Evolutionary conservation across 2,888 invertebrate species (phyloP).

Genomic region (Agrochola macilenta): DNA sequence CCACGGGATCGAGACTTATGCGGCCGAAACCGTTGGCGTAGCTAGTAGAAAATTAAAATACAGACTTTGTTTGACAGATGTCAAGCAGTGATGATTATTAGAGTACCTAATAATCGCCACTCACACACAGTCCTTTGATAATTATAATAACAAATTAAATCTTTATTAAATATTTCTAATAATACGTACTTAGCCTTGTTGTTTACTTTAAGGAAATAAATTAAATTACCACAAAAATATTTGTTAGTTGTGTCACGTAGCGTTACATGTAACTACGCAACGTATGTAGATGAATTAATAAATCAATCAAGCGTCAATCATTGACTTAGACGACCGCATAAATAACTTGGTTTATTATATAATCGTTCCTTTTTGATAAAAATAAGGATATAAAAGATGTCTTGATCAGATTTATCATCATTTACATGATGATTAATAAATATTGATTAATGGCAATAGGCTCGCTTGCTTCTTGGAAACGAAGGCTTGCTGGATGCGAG

Average conservation of each 20-base stretch:
- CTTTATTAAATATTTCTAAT: no score
- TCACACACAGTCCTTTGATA: no score
- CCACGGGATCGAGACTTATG: no score
- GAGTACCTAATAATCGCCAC: no score
- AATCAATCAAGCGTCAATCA: conserved; percentile 44
- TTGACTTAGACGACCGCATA: conserved; percentile 10
- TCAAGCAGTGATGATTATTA: no score
- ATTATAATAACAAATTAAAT: no score
- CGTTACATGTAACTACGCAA: conserved; percentile 9
- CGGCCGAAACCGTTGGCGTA: no score
- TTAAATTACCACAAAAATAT: background rate
- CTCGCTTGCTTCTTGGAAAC: background rate
- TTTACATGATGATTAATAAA: background rate
- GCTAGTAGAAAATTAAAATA: no score
- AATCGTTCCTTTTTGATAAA: conserved; percentile 19
- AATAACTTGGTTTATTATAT: conserved; percentile 27
- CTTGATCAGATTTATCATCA: background rate
- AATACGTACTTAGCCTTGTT: background rate
- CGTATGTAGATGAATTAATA: conserved; percentile 28
- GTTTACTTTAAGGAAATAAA: conserved; percentile 1
- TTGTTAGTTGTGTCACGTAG: conserved; percentile 12
- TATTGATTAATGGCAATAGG: background rate
- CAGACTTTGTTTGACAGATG: no score
- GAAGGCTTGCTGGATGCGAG: background rate
- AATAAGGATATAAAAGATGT: background rate